These are phyloP conservation scores for Cervus canadensis DNA, from an alignment of 2,113 vertebrate species.

Conservation along the genomic window DNA sequence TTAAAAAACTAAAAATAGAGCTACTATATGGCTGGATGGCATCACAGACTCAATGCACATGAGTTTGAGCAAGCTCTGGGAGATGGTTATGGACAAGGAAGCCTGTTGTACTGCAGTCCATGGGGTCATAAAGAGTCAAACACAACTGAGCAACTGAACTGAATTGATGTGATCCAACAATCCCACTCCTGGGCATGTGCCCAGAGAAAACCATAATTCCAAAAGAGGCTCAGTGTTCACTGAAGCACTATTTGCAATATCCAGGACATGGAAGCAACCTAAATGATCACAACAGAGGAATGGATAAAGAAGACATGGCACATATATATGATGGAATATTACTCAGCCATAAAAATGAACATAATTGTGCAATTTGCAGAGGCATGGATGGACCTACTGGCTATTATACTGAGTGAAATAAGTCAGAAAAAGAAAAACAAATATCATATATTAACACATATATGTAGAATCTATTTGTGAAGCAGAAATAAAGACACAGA, in stretches of 20 bases:
- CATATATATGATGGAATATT: not conserved
- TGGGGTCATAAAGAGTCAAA: not conserved
- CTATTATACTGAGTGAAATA: not conserved
- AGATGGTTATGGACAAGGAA: not conserved
- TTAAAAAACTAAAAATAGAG: not conserved
- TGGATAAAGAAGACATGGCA: not conserved
- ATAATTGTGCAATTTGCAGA: not conserved
- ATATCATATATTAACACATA: not conserved
- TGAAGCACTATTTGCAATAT: not conserved
- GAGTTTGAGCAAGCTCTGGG: not conserved
- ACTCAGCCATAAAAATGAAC: not conserved
- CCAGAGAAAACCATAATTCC: not conserved
- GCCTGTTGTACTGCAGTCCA: not conserved
- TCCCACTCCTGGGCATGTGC: not conserved
- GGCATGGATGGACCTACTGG: not conserved
- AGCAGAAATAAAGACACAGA: not conserved
- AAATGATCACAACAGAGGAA: not conserved
- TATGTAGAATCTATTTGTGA: not conserved
- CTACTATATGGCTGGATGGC: not conserved
- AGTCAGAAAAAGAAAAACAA: not conserved
- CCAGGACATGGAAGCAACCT: not conserved
- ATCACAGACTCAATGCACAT: not conserved
- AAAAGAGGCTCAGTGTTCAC: not conserved
- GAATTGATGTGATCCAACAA: not conserved
- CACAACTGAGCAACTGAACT: not conserved